Base-by-base conservation (phyloP, 2,797 vertebrate species). In the Crenichthys baileyi region DNA sequence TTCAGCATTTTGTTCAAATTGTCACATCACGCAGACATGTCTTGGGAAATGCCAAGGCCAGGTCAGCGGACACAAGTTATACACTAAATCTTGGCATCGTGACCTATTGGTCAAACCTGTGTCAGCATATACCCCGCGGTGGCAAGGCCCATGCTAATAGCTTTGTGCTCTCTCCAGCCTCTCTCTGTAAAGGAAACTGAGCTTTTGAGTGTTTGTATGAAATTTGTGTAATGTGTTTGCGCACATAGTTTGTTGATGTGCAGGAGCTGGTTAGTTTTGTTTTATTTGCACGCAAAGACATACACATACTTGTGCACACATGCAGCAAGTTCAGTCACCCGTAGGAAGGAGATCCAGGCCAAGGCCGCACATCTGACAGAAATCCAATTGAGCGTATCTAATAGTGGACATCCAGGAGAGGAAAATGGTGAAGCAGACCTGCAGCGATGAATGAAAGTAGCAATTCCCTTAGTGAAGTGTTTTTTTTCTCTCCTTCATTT, bases 351-450 rank as follows among this genome's bases (percentile, higher is more conserved):
- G 93, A 95, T 90, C 91, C 93, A 92, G 89, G 93, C 94, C 92
- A 83, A 94, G 91, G 93, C 91, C 88, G 82, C 88, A 87, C 90
- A 93, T 93, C 93, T 94, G 94, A 95, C 95, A 94, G 93, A 89
- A 95, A 94, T 95, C 94, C 94, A 95, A 94, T 95, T 95, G 93
- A 95, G 93, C 89, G 80, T 94, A 89, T 93, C 93, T 94, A 95
- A 95, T 95, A 90, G 92, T 80, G 90, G 91, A 94, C 93, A 93
- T 93, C 90, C 94, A 95, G 92, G 91, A 92, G 91, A 91, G 91
- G 85, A 90, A 89, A 85, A 81, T 85, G 89, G 89, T 81, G 70
- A 85, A 87, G 78, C 87, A 88, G 92, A 92, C 90, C 90, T 93
- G 87, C 85, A 92, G 91, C 92, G 88, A 89, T 92, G 93, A 92